Evolutionary conservation across 2,797 vertebrate species (phyloP).

Genomic region (Ispidina picta): DNA sequence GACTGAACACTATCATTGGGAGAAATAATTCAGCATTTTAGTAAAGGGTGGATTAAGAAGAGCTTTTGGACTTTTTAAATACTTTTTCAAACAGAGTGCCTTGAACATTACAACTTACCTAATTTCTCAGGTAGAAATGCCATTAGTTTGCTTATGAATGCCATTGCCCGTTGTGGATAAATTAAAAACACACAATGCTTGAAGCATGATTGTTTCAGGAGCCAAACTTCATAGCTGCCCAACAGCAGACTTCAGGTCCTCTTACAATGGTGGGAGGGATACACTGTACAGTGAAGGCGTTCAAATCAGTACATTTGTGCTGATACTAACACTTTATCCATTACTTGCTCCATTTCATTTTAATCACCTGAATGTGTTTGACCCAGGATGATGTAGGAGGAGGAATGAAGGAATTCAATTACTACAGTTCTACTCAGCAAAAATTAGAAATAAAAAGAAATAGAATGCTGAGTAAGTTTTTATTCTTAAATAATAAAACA

Average conservation of each 20-base stretch:
- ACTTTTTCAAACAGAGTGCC: not conserved
- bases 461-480: not conserved
- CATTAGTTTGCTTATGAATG: not conserved
- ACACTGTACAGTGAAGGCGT: not conserved
- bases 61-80: not conserved
- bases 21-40: not conserved
- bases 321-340: constrained; percentile 32
- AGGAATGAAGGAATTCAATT: constrained; percentile 35
- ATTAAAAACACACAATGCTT: not conserved
- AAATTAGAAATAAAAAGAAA: constrained; percentile 11
- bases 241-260: not conserved
- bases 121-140: not conserved
- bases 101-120: not conserved
- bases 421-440: not conserved
- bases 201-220: not conserved
- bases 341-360: constrained; percentile 67
- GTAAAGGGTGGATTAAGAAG: not conserved
- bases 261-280: not conserved
- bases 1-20: not conserved
- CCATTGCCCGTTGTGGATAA: not conserved
- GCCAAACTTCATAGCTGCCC: not conserved
- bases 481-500: not conserved
- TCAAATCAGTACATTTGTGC: constrained; percentile 16
- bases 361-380: constrained; percentile 41
- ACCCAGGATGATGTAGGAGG: not conserved